Percentiles rank a stretch among this genome's conserved stretches.
phyloP scores from a whole-genome alignment of 2,888 invertebrate genomes.

The Eucera pruinosa region DNA sequence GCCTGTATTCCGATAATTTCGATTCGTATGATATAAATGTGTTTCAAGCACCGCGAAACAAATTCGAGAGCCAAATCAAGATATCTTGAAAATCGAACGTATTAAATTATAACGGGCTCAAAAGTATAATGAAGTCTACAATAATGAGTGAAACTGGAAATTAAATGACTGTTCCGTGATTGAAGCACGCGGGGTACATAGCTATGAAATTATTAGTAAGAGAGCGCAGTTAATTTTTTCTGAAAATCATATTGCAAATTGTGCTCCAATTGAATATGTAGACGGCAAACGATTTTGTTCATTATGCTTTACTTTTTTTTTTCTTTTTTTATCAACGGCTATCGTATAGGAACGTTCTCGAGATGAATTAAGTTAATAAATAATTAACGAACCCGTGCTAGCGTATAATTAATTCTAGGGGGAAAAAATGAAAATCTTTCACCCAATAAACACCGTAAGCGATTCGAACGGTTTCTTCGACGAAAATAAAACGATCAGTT shows the following conservation, averaged over 20 bases:
- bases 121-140: not conserved
- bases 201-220: too few relatives aligned
- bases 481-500: too few relatives aligned
- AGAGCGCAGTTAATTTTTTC: not conserved
- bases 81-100: too few relatives aligned
- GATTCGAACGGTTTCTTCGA: not conserved
- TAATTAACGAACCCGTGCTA: conserved; percentile 50
- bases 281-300: conserved; percentile 21
- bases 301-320: not conserved
- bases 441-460: not conserved
- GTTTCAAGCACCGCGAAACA: not conserved
- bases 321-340: not conserved
- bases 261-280: conserved; percentile 3
- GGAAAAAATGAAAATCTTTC: conserved; percentile 48
- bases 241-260: conserved; percentile 20
- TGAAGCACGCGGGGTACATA: not conserved
- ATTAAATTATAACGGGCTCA: not conserved
- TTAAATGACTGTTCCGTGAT: not conserved
- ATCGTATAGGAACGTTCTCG: too few relatives aligned
- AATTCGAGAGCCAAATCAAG: conserved; percentile 1
- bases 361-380: conserved; percentile 48
- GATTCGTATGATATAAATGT: conserved; percentile 11
- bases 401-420: conserved; percentile 62
- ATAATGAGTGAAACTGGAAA: not conserved
- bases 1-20: conserved; percentile 12